A percentile compares a stretch with the other conserved stretches of the same genome.
Evolutionary conservation across 92 coral and sea anemone genomes (phyloP).

Genomic region (Phenganax stokvisi): DNA sequence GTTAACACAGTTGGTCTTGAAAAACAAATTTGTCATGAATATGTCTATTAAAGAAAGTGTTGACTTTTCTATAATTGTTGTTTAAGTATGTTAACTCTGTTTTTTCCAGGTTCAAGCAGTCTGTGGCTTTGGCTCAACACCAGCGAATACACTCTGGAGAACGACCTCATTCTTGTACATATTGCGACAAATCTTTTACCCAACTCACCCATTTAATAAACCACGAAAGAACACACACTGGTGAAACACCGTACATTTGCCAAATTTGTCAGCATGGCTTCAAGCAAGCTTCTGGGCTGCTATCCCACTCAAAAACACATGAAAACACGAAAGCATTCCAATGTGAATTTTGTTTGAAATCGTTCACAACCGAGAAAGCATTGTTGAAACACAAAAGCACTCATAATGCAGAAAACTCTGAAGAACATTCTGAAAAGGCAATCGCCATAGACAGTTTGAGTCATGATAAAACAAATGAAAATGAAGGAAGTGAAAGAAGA

Average conservation of each 20-base stretch:
- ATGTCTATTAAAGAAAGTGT: background rate
- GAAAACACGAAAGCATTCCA: constrained; percentile 37
- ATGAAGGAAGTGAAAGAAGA: background rate
- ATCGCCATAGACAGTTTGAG: constrained; percentile 1
- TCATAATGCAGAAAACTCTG: constrained; percentile 46
- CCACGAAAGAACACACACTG: constrained; percentile 53
- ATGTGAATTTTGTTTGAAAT: constrained; percentile 50
- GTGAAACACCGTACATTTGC: constrained; percentile 44
- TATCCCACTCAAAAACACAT: constrained; percentile 46
- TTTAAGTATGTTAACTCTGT: no score
- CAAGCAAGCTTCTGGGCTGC: constrained; percentile 45
- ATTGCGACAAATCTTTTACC: constrained; percentile 50
- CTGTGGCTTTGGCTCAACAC: constrained; percentile 46
- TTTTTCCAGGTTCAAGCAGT: constrained; percentile 35
- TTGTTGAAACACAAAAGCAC: constrained; percentile 50
- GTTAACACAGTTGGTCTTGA: no score
- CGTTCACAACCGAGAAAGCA: constrained; percentile 45
- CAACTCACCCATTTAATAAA: constrained; percentile 43
- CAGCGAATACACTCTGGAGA: constrained; percentile 46
- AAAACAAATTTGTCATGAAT: background rate
- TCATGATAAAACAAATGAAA: no score
- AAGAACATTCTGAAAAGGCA: constrained; percentile 40
- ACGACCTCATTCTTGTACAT: constrained; percentile 49
- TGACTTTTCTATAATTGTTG: no score
- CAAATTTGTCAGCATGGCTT: constrained; percentile 49